A percentile compares a stretch with the other conserved stretches of the same genome.
phyloP scores from a whole-genome alignment of 1,140 invertebrate genomes.

The Musca vetustissima region DNA sequence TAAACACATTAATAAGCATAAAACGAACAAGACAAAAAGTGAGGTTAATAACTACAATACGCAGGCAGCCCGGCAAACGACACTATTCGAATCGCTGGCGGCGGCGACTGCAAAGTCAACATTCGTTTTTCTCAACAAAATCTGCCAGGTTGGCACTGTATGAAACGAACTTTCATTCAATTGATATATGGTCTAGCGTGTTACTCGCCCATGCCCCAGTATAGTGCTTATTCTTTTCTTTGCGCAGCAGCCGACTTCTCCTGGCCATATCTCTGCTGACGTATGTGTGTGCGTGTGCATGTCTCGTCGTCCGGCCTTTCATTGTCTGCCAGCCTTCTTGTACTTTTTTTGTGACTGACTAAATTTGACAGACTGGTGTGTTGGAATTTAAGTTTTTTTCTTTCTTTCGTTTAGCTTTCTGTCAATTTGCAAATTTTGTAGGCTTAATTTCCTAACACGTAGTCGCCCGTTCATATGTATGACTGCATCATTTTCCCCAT shows the following conservation, averaged over 20 bases:
- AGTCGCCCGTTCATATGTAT: not conserved
- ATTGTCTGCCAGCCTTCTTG: constrained; percentile 5
- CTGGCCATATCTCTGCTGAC: constrained; percentile 3
- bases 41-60: constrained; percentile 21
- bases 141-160: constrained; percentile 53
- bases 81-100: constrained; percentile 1
- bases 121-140: constrained; percentile 31
- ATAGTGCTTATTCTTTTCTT: constrained; percentile 44
- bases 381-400: constrained; percentile 15
- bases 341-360: too few species aligned
- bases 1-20: constrained; percentile 1
- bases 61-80: constrained; percentile 26
- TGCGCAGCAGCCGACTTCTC: constrained; percentile 33
- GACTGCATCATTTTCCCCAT: not conserved
- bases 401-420: not conserved
- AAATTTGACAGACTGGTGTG: constrained; percentile 5
- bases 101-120: not conserved
- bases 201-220: constrained; percentile 38
- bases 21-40: not conserved
- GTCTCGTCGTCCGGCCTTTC: constrained; percentile 13
- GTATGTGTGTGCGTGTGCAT: constrained; percentile 18
- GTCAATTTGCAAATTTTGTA: not conserved
- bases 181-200: constrained; percentile 44
- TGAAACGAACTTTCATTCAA: constrained; percentile 30
- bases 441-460: not conserved